Conservation (phyloP, 2,888 invertebrate species). For the Cantharis lateralis region DNA sequence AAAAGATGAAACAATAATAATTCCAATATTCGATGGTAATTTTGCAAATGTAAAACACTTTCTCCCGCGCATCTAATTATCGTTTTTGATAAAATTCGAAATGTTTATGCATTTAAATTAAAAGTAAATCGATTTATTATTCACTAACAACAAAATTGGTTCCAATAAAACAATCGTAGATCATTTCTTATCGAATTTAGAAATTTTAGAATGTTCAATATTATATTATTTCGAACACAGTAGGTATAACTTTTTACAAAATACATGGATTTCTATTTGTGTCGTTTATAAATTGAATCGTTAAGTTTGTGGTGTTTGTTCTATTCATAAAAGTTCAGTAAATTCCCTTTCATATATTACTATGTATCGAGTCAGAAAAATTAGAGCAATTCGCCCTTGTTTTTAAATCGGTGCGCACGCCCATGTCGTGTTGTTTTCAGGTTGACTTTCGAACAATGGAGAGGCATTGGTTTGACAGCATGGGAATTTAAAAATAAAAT, state of each 20-base stretch:
- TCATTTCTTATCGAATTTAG: neutral
- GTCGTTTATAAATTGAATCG: neutral
- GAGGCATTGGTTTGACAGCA: slow-evolving; percentile 23
- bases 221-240: too few relatives aligned
- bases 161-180: neutral
- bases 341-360: neutral
- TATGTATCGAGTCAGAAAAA: neutral
- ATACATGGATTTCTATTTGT: neutral
- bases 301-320: neutral
- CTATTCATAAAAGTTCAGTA: neutral
- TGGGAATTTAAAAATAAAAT: slow-evolving; percentile 30
- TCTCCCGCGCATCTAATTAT: neutral
- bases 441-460: slow-evolving; percentile 13
- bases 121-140: neutral
- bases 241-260: neutral
- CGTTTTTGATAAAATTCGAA: neutral
- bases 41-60: neutral
- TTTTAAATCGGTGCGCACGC: slow-evolving; percentile 4
- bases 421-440: slow-evolving; percentile 7
- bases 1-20: neutral
- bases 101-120: neutral
- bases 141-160: neutral
- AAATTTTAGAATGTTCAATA: neutral
- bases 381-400: neutral
- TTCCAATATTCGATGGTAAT: neutral